A percentile compares a stretch with the other conserved stretches of the same genome.
These are phyloP conservation scores for Dicyrtoma fusca DNA, from an alignment of 2,888 invertebrate species.

Conservation along the genomic window DNA sequence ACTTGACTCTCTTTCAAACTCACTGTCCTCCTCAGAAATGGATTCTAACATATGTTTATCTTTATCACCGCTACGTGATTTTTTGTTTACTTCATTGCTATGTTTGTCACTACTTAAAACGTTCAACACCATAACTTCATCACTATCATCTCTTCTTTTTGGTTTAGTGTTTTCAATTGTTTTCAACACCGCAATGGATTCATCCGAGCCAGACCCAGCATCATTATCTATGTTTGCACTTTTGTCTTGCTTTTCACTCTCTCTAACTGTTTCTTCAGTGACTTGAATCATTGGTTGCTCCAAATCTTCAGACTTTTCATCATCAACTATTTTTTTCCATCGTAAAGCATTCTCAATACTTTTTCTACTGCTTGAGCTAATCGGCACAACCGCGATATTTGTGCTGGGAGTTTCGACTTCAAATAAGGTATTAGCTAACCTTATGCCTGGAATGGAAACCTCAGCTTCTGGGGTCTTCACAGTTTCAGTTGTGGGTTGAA, in stretches of 20 bases:
- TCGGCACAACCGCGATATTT: too few relatives aligned
- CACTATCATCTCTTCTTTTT: slow-evolving; percentile 1
- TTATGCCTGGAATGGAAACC: too few relatives aligned
- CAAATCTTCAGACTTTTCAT: neutral
- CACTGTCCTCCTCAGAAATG: slow-evolving; percentile 38
- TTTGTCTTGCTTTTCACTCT: neutral
- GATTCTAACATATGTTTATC: slow-evolving; percentile 30
- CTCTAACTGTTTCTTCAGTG: too few relatives aligned
- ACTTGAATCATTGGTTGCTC: too few relatives aligned
- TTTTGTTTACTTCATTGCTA: neutral
- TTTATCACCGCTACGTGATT: neutral
- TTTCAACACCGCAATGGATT: slow-evolving; percentile 28
- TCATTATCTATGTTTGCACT: neutral
- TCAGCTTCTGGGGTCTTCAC: neutral
- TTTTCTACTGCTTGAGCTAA: too few relatives aligned
- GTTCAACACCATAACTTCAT: slow-evolving; percentile 14
- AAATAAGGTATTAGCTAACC: too few relatives aligned
- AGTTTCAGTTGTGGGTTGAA: neutral
- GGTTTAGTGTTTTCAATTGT: slow-evolving; percentile 9
- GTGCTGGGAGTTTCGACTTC: too few relatives aligned
- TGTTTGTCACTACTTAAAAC: neutral
- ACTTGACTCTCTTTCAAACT: slow-evolving; percentile 21
- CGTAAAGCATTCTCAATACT: neutral
- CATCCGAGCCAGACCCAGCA: slow-evolving; percentile 14
- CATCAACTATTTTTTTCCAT: slow-evolving; percentile 28